Percentiles rank a stretch among this genome's conserved stretches.
These are phyloP conservation scores for Drosophila pegasa DNA, from an alignment of 2,888 invertebrate species.

Conservation along the genomic window DNA sequence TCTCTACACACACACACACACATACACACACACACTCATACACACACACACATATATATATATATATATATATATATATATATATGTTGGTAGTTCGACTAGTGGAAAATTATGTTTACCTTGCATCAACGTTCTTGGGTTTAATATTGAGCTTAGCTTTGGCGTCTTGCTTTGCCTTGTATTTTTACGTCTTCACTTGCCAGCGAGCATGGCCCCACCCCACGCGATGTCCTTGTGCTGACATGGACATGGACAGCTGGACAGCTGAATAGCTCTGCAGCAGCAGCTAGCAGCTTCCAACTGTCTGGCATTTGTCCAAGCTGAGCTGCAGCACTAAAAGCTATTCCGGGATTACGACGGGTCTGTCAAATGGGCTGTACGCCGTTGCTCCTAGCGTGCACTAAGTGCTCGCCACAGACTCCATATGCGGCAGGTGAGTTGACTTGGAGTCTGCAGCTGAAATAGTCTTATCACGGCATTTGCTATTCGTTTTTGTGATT, in stretches of 20 bases:
- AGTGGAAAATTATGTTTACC: constrained; percentile 74
- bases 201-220: constrained; percentile 1
- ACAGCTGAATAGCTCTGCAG: constrained; percentile 12
- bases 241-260: constrained; percentile 33
- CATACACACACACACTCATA: neutral
- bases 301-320: constrained; percentile 29
- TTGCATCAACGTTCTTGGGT: constrained; percentile 52
- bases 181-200: constrained; percentile 37
- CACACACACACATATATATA: too few species aligned
- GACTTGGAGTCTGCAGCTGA: neutral
- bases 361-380: constrained; percentile 42
- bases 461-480: neutral
- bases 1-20: too few species aligned
- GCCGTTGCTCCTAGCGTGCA: constrained; percentile 7
- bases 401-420: neutral
- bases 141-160: constrained; percentile 53
- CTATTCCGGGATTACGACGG: constrained; percentile 41
- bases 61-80: too few species aligned
- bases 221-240: constrained; percentile 17
- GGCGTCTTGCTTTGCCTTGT: constrained; percentile 34
- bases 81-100: constrained; percentile 43
- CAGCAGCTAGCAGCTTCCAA: constrained; percentile 26
- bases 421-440: neutral
- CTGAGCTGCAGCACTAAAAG: constrained; percentile 32
- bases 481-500: too few species aligned